Base-by-base conservation (phyloP, 2,797 vertebrate species). In the Hydrophis major region DNA sequence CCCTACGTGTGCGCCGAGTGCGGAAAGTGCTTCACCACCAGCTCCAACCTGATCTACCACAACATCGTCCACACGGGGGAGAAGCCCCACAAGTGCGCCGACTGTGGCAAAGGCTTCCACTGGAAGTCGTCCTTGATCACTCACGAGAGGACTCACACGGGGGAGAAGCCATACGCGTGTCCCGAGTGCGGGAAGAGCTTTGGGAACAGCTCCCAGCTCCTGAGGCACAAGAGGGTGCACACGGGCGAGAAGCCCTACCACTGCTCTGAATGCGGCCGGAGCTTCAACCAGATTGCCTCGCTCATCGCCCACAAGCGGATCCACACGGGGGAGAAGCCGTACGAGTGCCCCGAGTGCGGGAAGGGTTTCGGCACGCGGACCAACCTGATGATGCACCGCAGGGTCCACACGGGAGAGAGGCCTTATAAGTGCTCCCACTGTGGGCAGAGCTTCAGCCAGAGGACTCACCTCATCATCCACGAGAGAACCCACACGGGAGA, bases 401-500 rank as follows among this genome's bases (percentile, higher is more conserved):
- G 94, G 56, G 93, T 95, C 4, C 95, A 96, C 78, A 95, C 93
- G 0, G 95, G 94, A 6, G 95, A 95, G 69, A 89, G 94, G 22
- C 95, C 94, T 0, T 95, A 95, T 50, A 59, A 92, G 12, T 96
- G 95, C 87, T 89, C 93, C 37, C 92, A 95, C 20, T 96, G 95
- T 4, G 95, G 94, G 12, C 95, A 96, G 90, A 90, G 91, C 69
- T 96, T 96, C 59, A 94, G 91, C 20, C 94, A 95, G 60, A 91
- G 94, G 66, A 93, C 93, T 0, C 93, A 93, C 20, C 94, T 95
- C 3, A 94, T 94, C 90, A 92, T 93, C 5, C 95, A 96, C 8
- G 94, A 94, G 47, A 90, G 95, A 42, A 95, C 95, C 53, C 95
- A 96, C 87, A 96, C 95, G 1, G 95, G 95, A 28, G 95, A 96